These are phyloP conservation scores for Dione juno DNA, from an alignment of 2,888 invertebrate genomes.

Conservation along the genomic window DNA sequence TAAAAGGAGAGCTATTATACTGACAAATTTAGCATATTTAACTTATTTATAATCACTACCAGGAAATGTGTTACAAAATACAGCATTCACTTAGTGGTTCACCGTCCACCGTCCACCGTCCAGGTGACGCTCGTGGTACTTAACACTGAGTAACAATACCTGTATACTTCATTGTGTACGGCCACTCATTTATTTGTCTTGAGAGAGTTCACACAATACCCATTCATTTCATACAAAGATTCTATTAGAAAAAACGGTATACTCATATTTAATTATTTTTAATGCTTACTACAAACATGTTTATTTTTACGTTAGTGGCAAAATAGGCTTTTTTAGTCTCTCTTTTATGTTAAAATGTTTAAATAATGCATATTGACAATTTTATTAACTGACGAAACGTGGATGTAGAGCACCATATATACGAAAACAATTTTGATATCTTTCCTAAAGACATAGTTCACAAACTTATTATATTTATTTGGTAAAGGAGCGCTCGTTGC, in stretches of 20 bases:
- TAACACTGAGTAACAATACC: background rate
- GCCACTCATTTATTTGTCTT: conserved; percentile 22
- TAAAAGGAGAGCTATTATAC: background rate
- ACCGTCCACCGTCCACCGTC: background rate
- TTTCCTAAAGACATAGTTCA: conserved; percentile 1
- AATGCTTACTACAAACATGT: background rate
- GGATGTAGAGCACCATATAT: background rate
- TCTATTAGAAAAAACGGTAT: conserved; percentile 3
- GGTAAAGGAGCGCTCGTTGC: conserved; percentile 32
- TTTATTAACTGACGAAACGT: background rate
- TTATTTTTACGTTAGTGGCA: background rate
- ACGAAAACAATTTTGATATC: background rate
- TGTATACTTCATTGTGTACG: conserved; percentile 10
- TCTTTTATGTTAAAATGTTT: background rate
- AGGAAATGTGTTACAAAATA: conserved; percentile 9
- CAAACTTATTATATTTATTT: conserved; percentile 32
- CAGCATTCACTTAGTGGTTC: background rate
- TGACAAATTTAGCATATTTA: conserved; percentile 11
- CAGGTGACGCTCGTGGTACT: background rate
- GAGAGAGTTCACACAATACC: conserved; percentile 30
- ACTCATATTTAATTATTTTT: background rate
- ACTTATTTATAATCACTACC: conserved; percentile 10
- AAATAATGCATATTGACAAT: background rate
- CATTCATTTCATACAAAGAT: conserved; percentile 12
- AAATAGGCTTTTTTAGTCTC: background rate